These are phyloP conservation scores for Equus quagga DNA, from an alignment of 2,113 vertebrate genomes.

Conservation along the genomic window DNA sequence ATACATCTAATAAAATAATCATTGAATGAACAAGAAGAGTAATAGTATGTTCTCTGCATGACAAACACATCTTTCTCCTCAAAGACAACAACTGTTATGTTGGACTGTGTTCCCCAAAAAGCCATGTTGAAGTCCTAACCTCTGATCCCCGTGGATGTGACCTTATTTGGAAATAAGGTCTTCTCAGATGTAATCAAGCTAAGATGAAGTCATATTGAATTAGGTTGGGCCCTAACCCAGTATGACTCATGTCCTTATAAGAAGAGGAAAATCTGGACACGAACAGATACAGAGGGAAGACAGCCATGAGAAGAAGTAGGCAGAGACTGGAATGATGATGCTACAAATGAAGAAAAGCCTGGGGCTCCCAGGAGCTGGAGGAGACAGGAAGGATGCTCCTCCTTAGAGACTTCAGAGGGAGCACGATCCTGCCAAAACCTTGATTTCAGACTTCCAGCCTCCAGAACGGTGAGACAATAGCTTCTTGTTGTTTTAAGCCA, in stretches of 20 bases:
- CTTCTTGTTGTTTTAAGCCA: background rate
- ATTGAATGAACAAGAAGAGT: accelerated
- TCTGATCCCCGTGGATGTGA: background rate
- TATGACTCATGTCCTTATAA: background rate
- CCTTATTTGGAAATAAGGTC: background rate
- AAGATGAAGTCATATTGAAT: background rate
- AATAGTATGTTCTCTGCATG: accelerated
- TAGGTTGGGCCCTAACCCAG: background rate
- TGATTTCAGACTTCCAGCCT: too few relatives aligned
- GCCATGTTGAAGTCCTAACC: background rate
- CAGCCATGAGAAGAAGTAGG: background rate
- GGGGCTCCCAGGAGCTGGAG: background rate
- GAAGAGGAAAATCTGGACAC: background rate
- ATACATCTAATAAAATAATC: accelerated
- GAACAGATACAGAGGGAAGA: background rate
- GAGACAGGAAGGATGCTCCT: background rate
- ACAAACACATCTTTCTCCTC: background rate
- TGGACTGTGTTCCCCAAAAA: background rate
- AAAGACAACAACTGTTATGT: accelerated
- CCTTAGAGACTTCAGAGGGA: accelerated
- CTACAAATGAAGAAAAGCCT: background rate
- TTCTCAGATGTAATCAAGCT: background rate
- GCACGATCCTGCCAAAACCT: accelerated
- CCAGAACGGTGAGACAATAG: accelerated
- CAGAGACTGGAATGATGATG: background rate